phyloP scores from a whole-genome alignment of 2,888 invertebrate genomes.

The Drosophila algonquin region DNA sequence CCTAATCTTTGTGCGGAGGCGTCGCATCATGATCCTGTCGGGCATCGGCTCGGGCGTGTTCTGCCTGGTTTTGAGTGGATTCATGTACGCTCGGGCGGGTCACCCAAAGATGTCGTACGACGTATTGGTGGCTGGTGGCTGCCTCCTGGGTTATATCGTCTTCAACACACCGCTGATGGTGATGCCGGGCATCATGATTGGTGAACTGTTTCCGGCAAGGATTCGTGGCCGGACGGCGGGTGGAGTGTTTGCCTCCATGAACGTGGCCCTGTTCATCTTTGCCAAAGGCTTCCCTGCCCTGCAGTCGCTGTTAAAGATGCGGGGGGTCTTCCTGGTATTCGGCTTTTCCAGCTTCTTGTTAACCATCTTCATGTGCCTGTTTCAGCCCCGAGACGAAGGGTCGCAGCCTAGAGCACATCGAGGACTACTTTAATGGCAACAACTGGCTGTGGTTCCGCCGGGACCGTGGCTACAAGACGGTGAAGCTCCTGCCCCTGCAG shows the following conservation, averaged over 20 bases:
- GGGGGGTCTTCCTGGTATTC: conserved; percentile 89
- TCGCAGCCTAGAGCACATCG: conserved; percentile 89
- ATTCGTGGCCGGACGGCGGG: conserved; percentile 90
- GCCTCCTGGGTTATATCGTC: conserved; percentile 89
- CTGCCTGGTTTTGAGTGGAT: conserved; percentile 86
- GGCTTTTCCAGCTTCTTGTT: conserved; percentile 87
- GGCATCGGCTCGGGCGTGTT: conserved; percentile 88
- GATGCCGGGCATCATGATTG: conserved; percentile 90
- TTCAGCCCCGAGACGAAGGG: conserved; percentile 91
- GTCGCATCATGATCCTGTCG: conserved; percentile 88
- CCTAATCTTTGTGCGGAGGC: conserved; percentile 87
- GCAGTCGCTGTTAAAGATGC: conserved; percentile 86
- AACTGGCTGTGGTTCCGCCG: conserved; percentile 86
- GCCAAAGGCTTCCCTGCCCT: conserved; percentile 89
- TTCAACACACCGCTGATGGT: conserved; percentile 91
- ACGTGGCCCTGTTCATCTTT: conserved; percentile 87
- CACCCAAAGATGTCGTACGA: conserved; percentile 72
- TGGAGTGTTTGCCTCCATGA: conserved; percentile 89
- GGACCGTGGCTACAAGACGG: conserved; percentile 77
- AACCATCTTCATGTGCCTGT: conserved; percentile 87
- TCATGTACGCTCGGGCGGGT: conserved; percentile 83
- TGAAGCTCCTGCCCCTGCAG: conserved; percentile 54
- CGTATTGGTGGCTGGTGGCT: conserved; percentile 76
- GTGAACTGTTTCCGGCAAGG: conserved; percentile 90
- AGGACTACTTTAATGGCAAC: conserved; percentile 90